A percentile compares a stretch with the other conserved stretches of the same genome.
Conservation (phyloP, 2,113 vertebrate genomes). For the Beaufortia kweichowensis region DNA sequence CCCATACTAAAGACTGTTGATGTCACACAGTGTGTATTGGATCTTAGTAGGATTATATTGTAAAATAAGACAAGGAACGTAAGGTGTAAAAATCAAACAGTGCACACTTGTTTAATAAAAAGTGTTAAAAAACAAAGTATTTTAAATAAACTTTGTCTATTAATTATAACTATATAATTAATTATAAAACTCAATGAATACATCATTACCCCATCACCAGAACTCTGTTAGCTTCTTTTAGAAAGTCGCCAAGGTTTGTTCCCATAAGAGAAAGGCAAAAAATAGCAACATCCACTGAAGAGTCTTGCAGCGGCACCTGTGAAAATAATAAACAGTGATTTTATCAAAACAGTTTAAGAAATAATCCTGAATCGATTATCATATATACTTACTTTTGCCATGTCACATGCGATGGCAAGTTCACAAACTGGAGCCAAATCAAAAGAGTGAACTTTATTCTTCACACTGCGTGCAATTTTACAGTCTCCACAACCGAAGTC, state of each 20-base stretch:
- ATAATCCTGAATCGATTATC: neutral
- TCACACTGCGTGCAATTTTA: constrained; percentile 81
- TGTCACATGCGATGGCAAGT: constrained; percentile 87
- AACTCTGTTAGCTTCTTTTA: constrained; percentile 89
- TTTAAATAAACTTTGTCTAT: neutral
- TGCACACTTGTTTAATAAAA: too few relatives aligned
- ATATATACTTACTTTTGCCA: constrained; percentile 80
- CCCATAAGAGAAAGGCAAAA: constrained; percentile 97
- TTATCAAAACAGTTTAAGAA: fast-evolving
- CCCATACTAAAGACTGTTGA: too few relatives aligned
- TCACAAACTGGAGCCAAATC: constrained; percentile 85
- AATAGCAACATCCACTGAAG: constrained; percentile 84
- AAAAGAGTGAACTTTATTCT: constrained; percentile 88
- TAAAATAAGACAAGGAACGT: too few relatives aligned
- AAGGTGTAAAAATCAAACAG: too few relatives aligned
- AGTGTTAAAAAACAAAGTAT: neutral
- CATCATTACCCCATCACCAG: constrained; percentile 79
- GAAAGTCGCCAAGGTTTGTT: constrained; percentile 88
- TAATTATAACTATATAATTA: too few relatives aligned
- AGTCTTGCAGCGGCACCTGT: constrained; percentile 83
- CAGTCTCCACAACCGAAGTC: constrained; percentile 96
- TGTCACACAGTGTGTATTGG: too few relatives aligned
- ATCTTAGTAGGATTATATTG: too few relatives aligned
- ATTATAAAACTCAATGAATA: neutral
- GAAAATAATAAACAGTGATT: neutral